Base-by-base conservation (phyloP, 2,797 vertebrate genomes). In the Danio kyathit region DNA sequence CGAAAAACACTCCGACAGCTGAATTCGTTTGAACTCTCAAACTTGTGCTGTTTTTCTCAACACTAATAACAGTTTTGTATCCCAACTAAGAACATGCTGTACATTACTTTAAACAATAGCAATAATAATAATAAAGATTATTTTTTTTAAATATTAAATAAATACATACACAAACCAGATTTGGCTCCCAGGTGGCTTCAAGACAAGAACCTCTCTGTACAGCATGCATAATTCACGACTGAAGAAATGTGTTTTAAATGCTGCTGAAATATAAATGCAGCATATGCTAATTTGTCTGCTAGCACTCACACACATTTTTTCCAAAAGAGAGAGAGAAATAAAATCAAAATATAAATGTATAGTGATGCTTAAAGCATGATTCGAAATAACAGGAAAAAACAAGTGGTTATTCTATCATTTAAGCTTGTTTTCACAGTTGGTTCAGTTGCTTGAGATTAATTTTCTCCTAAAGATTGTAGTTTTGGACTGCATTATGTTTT, bases 211-310 rank as follows among this genome's bases (percentile, higher is more conserved):
- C 93, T 93, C 89, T 93, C 95, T 94, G 94, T 95, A 93, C 85
- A 85, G 92, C 93, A 96, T 98, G 95, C 96, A 98, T 97, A 96
- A 98, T 97, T 97, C 94, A 98, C 88, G 89, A 92, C 89, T 90
- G 91, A 94, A 96, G 95, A 96, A 94, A 94, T 90, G 92, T 83
- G 89, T 95, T 96, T 97, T 95, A 97, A 97, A 97, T 87, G 92
- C 94, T 93, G 91, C 93, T 97, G 94, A 98, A 98, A 97, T 96
- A 97, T 97, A 96, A 95, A 97, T 96, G 94, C 93, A 93, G 95
- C 95, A 94, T 96, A 97, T 97, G 97, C 96, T 97, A 96, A 98
- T 98, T 90, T 87, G 88, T 88, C 91, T 80, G 69, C 86, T 79
- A 76, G 89, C 89, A 89, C 91, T 94, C 29, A 29, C 29, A 29